Percentiles rank a stretch among this genome's conserved stretches.
Evolutionary conservation across 2,797 vertebrate genomes (phyloP).

Genomic region (Cryptoprocta ferox): DNA sequence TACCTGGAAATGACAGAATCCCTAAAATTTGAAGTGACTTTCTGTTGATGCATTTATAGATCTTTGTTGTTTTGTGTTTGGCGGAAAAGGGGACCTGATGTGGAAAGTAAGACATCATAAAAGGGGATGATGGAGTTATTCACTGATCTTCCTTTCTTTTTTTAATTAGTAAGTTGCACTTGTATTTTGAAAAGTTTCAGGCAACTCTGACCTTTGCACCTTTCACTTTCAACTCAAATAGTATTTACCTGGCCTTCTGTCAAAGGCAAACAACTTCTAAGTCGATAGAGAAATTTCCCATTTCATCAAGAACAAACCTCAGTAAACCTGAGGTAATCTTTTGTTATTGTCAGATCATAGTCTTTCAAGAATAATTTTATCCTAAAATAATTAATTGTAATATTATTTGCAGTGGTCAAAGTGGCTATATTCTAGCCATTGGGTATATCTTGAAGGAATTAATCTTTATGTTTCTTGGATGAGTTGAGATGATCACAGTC

Average conservation of each 20-base stretch:
- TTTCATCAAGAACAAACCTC: neutral
- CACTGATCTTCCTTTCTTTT: neutral
- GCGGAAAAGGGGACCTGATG: neutral
- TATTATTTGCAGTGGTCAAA: neutral
- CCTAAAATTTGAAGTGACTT: slow-evolving; percentile 2
- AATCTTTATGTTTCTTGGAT: neutral
- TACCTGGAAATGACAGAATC: neutral
- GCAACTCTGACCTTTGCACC: slow-evolving; percentile 21
- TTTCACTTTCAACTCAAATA: slow-evolving; percentile 11
- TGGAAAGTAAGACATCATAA: neutral
- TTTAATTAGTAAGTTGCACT: neutral
- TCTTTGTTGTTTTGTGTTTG: neutral
- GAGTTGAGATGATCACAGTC: neutral
- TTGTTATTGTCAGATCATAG: neutral
- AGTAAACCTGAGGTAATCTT: neutral
- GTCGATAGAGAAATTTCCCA: neutral
- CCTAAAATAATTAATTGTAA: neutral
- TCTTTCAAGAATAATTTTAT: slow-evolving; percentile 1
- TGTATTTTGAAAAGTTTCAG: neutral
- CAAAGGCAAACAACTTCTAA: slow-evolving; percentile 56
- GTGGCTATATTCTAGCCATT: neutral
- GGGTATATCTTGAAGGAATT: neutral
- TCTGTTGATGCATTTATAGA: neutral
- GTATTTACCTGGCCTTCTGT: slow-evolving; percentile 49
- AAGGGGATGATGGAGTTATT: neutral